Percentiles rank a stretch among this genome's conserved stretches.
Evolutionary conservation across 2,888 invertebrate genomes (phyloP).

Genomic region (Pammene aurita): DNA sequence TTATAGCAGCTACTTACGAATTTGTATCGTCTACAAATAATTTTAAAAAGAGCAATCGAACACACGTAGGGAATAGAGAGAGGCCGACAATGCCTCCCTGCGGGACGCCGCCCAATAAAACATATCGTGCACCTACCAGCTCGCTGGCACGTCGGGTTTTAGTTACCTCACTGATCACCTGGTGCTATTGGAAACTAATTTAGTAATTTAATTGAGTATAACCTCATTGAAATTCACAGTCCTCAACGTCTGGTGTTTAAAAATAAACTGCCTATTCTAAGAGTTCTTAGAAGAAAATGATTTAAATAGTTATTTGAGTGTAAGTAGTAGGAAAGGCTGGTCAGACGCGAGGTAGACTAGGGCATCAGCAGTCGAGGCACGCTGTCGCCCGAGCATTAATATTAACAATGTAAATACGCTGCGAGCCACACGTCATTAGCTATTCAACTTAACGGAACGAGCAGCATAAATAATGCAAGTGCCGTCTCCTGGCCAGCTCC

Average conservation of each 20-base stretch:
- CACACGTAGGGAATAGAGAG: conserved; percentile 43
- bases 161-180: conserved; percentile 37
- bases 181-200: conserved; percentile 30
- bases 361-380: conserved; percentile 47
- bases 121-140: conserved; percentile 35
- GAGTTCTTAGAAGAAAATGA: conserved; percentile 38
- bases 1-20: conserved; percentile 42
- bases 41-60: conserved; percentile 44
- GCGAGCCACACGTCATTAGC: conserved; percentile 64
- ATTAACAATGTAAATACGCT: conserved; percentile 61
- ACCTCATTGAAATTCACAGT: conserved; percentile 33
- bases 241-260: conserved; percentile 24
- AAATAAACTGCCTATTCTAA: conserved; percentile 39
- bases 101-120: conserved; percentile 45
- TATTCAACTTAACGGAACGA: conserved; percentile 78
- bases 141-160: conserved; percentile 27
- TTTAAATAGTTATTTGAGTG: conserved; percentile 41
- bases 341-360: conserved; percentile 47
- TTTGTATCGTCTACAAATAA: conserved; percentile 38
- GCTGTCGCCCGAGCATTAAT: conserved; percentile 53
- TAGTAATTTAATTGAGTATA: conserved; percentile 27
- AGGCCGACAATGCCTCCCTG: conserved; percentile 45
- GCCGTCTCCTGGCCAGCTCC: conserved; percentile 56
- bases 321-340: conserved; percentile 34
- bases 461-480: conserved; percentile 68